Base-by-base conservation (phyloP, 2,797 vertebrate genomes). In the Australoheros facetus region DNA sequence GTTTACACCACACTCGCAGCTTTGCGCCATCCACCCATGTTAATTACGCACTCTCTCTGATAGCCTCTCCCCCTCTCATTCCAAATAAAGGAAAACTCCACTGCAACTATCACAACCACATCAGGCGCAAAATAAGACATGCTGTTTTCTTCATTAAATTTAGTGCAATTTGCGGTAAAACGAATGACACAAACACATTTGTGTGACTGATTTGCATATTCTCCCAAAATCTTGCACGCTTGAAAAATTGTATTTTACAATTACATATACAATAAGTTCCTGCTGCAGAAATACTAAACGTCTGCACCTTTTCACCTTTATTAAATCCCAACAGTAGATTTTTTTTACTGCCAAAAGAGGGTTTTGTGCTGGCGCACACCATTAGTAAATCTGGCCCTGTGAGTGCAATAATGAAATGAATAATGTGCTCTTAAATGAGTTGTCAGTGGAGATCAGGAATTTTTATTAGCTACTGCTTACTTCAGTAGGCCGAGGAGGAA, bases 401-500 rank as follows among this genome's bases (percentile, higher is more conserved):
- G 62, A 66, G 62, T 48, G 39, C 39, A 66, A 48, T 51, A 51
- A 69, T 69, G 26, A 30, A 69, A 69, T 69, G 6, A 69, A 69
- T 51, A 51, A 30, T 1, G 0, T 7, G 42, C 64, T 69, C 62
- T 48, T 66, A 66, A 66, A 66, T 1, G 1, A 66, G 42, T n/a
- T 28, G 2, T 51, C 42, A 69, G 64, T 30, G 42, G 10, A 69
- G 64, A 69, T n/a, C 26, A 69, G 30, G 16, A 16, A 58, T 73
- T n/a, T 53, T 32, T 2, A 48, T 2, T 13, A 85, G 62, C 10
- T 28, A 58, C 26, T 16, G 89, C 97, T 97, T 94, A 99, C 98
- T 99, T 99, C 81, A 99, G 89, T 56, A 99, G 96, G 75, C 98
- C 98, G 0, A 99, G 94, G 79, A 99, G 94, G 60, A 99, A 99